Base-by-base conservation (phyloP, 2,113 vertebrate species). In the Archocentrus centrarchus region DNA sequence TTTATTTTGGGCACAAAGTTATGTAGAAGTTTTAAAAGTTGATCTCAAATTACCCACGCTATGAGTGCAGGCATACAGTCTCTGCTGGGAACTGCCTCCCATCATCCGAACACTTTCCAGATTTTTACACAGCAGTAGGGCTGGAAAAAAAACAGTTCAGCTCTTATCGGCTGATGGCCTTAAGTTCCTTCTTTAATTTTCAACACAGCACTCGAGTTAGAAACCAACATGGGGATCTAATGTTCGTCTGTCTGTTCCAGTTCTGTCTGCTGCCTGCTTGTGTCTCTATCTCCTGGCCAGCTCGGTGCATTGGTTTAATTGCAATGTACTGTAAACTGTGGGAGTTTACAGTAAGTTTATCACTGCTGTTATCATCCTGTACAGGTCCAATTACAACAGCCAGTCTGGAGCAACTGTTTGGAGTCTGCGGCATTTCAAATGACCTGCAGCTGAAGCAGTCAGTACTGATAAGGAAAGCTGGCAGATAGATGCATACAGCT, bases 341-440 rank as follows among this genome's bases (percentile, higher is more conserved):
- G 83, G 88, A 88, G 60, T 86, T 75, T 75, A 78, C 82, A 84
- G 86, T 82, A 81, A 87, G 77, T 82, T 88, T 59, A 84, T 84
- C 76, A 81, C 66, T n/a, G 50, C 76, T 89, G 82, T 82, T 93
- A 88, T 89, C 86, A 24, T 78, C 70, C 27, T 50, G 70, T 75
- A 81, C 86, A 80, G 77, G 58, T 84, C 87, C 88, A 93, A 92
- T 91, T 91, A 89, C 88, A 85, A 86, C 73, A 79, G 88, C 68
- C 82, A 73, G 77, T 86, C 79, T 84, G 88, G 57, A 86, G 77
- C 20, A 14, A 66, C 58, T 47, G 64, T 17, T 75, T 61, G 47
- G 50, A 83, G 79, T 80, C 44, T 80, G 75, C 81, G 53, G 84
- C 15, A 68, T 81, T 86, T 86, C 68, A 68, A 83, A 79, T 89